Evolutionary conservation across 2,797 vertebrate genomes (phyloP).

Genomic region (Anguilla obscura): DNA sequence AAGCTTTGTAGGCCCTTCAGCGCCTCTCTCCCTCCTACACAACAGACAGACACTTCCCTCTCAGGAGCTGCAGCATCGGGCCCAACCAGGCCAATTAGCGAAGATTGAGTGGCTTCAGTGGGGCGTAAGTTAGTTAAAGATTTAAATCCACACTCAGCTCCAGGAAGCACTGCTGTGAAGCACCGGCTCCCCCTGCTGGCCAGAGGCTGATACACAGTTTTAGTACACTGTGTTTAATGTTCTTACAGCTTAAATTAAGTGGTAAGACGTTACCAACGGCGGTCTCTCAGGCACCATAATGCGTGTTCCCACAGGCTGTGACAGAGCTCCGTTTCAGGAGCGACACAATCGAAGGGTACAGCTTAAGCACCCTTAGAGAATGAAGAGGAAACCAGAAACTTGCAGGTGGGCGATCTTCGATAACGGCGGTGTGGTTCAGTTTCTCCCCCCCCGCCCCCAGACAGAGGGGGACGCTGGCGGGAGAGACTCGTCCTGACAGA

Average conservation of each 20-base stretch:
- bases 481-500: not conserved
- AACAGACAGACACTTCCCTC: not conserved
- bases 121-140: not conserved
- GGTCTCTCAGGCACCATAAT: not conserved
- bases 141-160: not conserved
- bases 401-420: not conserved
- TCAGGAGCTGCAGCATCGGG: not conserved
- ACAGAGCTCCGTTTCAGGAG: not conserved
- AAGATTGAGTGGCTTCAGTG: not conserved
- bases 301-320: not conserved
- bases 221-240: not conserved
- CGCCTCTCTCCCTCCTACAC: not conserved
- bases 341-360: not conserved
- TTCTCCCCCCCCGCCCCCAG: not conserved
- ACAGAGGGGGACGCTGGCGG: not conserved
- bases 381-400: not conserved
- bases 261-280: not conserved
- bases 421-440: not conserved
- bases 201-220: not conserved
- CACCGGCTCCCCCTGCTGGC: not conserved
- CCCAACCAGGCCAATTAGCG: not conserved
- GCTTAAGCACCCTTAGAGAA: not conserved
- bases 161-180: not conserved
- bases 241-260: not conserved
- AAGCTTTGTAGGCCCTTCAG: not conserved